A percentile compares a stretch with the other conserved stretches of the same genome.
These are phyloP conservation scores for human (Homo sapiens) DNA, from an alignment of 2,113 vertebrate species.

Conservation along the genomic window GRCh38 chr1:19120001-19120500, in stretches of 20 bases:
- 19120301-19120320: slow-evolving; percentile 96
- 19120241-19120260: slow-evolving; percentile 97
- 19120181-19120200: slow-evolving; percentile 97
- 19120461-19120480: not conserved
- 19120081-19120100: fast-evolving
- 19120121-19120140: too few relatives aligned
- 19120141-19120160: not conserved
- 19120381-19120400: not conserved
- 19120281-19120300: slow-evolving; percentile 98
- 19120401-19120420: not conserved
- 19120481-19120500: not conserved
- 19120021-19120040: not conserved
- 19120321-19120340: slow-evolving; percentile 96
- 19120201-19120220: slow-evolving; percentile 99
- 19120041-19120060: not conserved
- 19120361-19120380: not conserved
- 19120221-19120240: slow-evolving; percentile 97
- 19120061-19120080: not conserved
- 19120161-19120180: slow-evolving; percentile 81
- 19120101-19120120: not conserved
- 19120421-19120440: not conserved
- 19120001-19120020: not conserved
- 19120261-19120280: slow-evolving; percentile 99
- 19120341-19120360: slow-evolving; percentile 88
- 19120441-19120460: not conserved